These are phyloP conservation scores for Sarcophaga rosellei DNA, from an alignment of 2,888 invertebrate genomes.

Conservation along the genomic window DNA sequence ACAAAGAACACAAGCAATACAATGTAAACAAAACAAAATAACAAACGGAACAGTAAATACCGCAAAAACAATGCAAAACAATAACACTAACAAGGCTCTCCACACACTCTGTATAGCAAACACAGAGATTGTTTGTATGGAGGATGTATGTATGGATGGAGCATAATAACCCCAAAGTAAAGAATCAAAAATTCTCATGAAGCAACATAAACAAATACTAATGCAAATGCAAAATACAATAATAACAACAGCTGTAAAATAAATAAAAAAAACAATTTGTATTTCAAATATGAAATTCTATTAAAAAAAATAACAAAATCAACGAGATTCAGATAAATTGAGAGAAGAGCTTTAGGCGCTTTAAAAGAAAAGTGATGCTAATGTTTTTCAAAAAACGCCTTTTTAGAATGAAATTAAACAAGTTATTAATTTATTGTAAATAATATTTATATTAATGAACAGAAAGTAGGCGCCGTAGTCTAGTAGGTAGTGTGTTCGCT, in stretches of 20 bases:
- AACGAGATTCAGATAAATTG: not conserved
- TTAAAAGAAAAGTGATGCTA: not conserved
- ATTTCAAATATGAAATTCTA: not conserved
- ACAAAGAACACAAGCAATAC: not conserved
- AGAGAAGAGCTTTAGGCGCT: slow-evolving; percentile 10
- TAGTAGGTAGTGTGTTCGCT: too few species aligned
- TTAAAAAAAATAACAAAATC: not conserved
- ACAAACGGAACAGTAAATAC: too few species aligned
- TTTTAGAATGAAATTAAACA: not conserved
- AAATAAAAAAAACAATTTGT: too few species aligned
- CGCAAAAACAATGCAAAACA: not conserved
- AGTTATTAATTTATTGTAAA: too few species aligned
- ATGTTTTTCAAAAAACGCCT: not conserved
- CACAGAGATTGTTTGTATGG: too few species aligned
- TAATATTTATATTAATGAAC: too few species aligned
- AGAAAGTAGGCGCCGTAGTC: too few species aligned
- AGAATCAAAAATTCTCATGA: too few species aligned
- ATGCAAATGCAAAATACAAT: not conserved
- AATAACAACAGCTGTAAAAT: not conserved
- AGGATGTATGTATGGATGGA: too few species aligned
- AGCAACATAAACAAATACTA: not conserved
- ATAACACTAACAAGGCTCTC: not conserved
- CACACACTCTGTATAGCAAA: too few species aligned
- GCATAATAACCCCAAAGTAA: too few species aligned
- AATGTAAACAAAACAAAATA: not conserved